Conservation (phyloP, 2,797 vertebrate genomes). For the Cottoperca gobio region DNA sequence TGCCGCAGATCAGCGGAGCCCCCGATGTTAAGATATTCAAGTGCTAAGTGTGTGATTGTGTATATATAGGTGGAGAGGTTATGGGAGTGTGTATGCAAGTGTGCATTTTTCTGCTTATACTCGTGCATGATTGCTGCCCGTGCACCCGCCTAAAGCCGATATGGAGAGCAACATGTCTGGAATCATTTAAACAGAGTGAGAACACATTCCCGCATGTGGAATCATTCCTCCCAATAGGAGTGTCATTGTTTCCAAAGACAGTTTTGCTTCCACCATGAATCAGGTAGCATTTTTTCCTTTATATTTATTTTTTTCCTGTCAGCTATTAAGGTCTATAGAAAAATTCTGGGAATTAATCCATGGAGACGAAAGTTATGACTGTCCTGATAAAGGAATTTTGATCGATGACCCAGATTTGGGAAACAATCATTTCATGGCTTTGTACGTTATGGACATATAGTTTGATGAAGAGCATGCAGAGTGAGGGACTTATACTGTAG, state of each 20-base stretch:
- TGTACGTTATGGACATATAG: not conserved
- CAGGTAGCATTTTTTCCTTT: conserved; percentile 76
- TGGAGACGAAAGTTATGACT: conserved; percentile 8
- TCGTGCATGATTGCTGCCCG: conserved; percentile 25
- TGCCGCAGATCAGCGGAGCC: conserved; percentile 32
- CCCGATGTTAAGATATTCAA: conserved; percentile 14
- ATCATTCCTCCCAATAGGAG: conserved; percentile 75
- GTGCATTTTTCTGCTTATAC: not conserved
- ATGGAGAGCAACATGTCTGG: conserved; percentile 77
- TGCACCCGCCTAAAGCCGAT: conserved; percentile 56
- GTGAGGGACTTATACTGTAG: not conserved
- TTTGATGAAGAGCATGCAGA: conserved; percentile 6
- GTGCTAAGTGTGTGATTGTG: conserved; percentile 4
- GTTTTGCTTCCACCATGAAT: conserved; percentile 61
- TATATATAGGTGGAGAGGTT: not conserved
- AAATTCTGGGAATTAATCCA: conserved; percentile 36
- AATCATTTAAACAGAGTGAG: conserved; percentile 80
- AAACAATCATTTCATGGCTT: not conserved
- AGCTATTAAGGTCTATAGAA: conserved; percentile 29
- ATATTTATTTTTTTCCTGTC: conserved; percentile 67
- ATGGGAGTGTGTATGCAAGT: not conserved
- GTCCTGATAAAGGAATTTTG: conserved; percentile 6
- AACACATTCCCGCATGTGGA: conserved; percentile 80
- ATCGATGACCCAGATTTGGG: conserved; percentile 19
- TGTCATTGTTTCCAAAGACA: conserved; percentile 83